phyloP scores from a whole-genome alignment of 92 coral and sea anemone species.

The Bergia puertoricense region DNA sequence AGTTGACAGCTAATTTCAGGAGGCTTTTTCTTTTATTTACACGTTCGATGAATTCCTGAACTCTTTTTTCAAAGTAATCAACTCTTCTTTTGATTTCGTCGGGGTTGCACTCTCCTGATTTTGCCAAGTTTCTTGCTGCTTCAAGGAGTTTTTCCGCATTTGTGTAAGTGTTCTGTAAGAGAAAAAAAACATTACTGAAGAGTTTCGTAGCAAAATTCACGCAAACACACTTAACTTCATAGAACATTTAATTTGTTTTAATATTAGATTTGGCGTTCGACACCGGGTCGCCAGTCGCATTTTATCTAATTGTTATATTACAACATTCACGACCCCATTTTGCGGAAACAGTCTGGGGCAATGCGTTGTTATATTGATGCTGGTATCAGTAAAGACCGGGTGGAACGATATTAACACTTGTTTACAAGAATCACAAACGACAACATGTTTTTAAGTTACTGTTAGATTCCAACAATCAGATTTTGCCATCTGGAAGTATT shows the following conservation, averaged over 20 bases:
- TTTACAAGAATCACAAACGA: not conserved
- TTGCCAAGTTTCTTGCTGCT: conserved; percentile 91
- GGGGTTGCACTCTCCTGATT: conserved; percentile 91
- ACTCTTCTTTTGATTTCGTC: conserved; percentile 91
- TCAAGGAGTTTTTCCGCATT: conserved; percentile 94
- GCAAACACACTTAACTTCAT: conserved; percentile 14
- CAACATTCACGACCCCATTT: not conserved
- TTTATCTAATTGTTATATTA: conserved; percentile 2
- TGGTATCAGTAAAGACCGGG: not conserved
- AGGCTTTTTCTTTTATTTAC: conserved; percentile 91
- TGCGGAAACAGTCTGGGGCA: not conserved
- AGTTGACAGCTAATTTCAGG: conserved; percentile 95
- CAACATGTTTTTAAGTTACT: not conserved
- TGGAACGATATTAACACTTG: not conserved
- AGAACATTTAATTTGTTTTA: conserved; percentile 20
- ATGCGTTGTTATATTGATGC: not conserved
- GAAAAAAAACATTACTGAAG: conserved; percentile 31
- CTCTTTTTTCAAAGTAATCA: conserved; percentile 91
- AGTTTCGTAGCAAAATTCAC: conserved; percentile 9
- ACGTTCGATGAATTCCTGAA: conserved; percentile 91
- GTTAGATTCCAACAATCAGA: not conserved
- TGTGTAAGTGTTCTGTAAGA: conserved; percentile 96
- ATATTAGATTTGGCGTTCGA: conserved; percentile 13
- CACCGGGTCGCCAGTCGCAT: conserved; percentile 2
- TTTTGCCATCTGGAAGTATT: not conserved